These are phyloP conservation scores for Micromussa lordhowensis DNA, from an alignment of 92 coral and sea anemone species.

Conservation along the genomic window DNA sequence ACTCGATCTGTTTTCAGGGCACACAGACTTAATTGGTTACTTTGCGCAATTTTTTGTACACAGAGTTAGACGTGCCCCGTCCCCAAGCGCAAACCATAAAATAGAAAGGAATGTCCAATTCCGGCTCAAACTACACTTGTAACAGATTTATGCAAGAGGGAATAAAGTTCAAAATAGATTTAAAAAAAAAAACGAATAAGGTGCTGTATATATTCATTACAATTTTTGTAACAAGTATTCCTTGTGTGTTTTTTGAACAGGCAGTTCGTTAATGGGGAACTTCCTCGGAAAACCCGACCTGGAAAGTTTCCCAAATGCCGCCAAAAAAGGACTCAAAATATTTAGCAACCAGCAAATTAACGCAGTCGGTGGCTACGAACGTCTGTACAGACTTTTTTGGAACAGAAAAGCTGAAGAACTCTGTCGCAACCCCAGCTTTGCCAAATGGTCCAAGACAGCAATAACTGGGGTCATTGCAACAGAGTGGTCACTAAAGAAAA, in stretches of 20 bases:
- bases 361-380: constrained; percentile 30
- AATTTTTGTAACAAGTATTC: background rate
- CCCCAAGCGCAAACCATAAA: constrained; percentile 15
- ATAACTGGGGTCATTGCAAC: constrained; percentile 48
- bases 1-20: constrained; percentile 14
- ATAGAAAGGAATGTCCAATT: background rate
- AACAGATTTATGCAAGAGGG: too few relatives aligned
- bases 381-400: constrained; percentile 34
- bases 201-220: too few relatives aligned
- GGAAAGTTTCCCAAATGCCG: constrained; percentile 49
- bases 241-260: background rate
- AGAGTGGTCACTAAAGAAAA: constrained; percentile 62
- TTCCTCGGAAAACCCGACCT: constrained; percentile 36
- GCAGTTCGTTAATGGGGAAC: constrained; percentile 23
- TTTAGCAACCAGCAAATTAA: constrained; percentile 5
- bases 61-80: background rate
- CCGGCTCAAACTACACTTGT: background rate
- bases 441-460: constrained; percentile 45
- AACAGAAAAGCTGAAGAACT: constrained; percentile 34
- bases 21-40: constrained; percentile 11
- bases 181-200: too few relatives aligned
- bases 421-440: background rate
- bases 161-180: background rate
- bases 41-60: constrained; percentile 2
- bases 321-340: constrained; percentile 30